These are phyloP conservation scores for Spilarctia lutea DNA, from an alignment of 2,888 invertebrate genomes.

Conservation along the genomic window DNA sequence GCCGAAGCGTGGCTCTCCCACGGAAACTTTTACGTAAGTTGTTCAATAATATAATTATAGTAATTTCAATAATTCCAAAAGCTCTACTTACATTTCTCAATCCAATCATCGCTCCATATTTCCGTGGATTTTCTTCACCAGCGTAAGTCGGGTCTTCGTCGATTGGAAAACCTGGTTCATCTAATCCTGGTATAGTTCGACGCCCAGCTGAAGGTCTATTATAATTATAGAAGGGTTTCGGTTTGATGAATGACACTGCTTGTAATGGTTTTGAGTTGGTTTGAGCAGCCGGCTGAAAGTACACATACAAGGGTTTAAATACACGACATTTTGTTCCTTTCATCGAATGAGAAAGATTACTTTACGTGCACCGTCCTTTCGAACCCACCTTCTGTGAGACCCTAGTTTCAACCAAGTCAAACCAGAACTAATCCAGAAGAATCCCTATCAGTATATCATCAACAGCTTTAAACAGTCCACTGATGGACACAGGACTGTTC, in stretches of 20 bases:
- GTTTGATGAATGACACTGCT: neutral
- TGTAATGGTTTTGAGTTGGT: neutral
- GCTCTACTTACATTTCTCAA: neutral
- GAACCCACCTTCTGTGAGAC: too few species aligned
- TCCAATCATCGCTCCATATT: neutral
- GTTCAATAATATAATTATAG: too few species aligned
- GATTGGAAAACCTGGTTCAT: neutral
- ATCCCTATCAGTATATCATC: too few species aligned
- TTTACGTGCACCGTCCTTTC: too few species aligned
- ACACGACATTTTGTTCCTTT: neutral
- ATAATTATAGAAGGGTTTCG: constrained; percentile 3
- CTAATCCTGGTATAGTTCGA: neutral
- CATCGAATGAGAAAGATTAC: too few species aligned
- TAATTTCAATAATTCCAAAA: neutral
- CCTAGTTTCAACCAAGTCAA: too few species aligned
- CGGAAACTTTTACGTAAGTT: too few species aligned
- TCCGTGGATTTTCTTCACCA: neutral
- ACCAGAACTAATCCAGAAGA: too few species aligned
- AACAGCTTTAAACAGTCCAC: too few species aligned
- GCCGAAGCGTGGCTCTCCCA: too few species aligned
- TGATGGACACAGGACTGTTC: too few species aligned
- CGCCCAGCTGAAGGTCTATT: neutral
- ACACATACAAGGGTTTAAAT: neutral
- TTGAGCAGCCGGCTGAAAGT: neutral
- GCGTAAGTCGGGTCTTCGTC: constrained; percentile 7